Conservation (phyloP, 2,888 invertebrate genomes). For the Chydorus sphaericus region DNA sequence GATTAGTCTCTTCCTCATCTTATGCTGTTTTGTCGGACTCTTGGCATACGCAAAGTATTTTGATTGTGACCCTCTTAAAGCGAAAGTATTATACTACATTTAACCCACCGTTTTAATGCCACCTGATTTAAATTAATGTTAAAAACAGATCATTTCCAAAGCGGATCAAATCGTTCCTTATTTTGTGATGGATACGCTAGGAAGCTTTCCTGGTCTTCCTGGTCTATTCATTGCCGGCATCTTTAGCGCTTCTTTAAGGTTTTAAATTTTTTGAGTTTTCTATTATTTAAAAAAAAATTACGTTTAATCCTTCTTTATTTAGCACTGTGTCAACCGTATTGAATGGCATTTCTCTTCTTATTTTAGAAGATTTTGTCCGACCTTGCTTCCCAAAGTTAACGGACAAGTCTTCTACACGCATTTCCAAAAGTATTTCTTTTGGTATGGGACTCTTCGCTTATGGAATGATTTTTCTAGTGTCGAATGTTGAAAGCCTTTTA, state of each 20-base stretch:
- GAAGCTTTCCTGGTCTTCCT: too few species aligned
- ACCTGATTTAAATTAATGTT: not conserved
- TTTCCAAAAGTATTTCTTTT: constrained; percentile 53
- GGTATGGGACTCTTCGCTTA: constrained; percentile 61
- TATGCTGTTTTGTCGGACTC: too few species aligned
- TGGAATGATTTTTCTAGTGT: constrained; percentile 67
- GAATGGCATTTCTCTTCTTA: not conserved
- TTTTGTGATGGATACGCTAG: too few species aligned
- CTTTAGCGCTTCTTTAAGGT: too few species aligned
- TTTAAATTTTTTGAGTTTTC: too few species aligned
- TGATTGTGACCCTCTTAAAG: constrained; percentile 67
- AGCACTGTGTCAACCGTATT: not conserved
- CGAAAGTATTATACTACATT: constrained; percentile 35
- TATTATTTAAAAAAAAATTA: too few species aligned
- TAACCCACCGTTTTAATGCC: not conserved
- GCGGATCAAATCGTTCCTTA: too few species aligned
- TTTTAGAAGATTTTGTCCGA: constrained; percentile 69
- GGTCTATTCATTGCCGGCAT: too few species aligned
- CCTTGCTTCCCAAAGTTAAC: constrained; percentile 33
- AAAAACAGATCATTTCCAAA: too few species aligned
- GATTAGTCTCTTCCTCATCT: too few species aligned
- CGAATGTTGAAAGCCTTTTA: constrained; percentile 70
- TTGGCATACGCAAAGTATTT: constrained; percentile 66
- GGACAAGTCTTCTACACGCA: constrained; percentile 27
- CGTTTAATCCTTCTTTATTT: not conserved